These are phyloP conservation scores for Cordilura impudica DNA, from an alignment of 2,888 invertebrate genomes.

Conservation along the genomic window DNA sequence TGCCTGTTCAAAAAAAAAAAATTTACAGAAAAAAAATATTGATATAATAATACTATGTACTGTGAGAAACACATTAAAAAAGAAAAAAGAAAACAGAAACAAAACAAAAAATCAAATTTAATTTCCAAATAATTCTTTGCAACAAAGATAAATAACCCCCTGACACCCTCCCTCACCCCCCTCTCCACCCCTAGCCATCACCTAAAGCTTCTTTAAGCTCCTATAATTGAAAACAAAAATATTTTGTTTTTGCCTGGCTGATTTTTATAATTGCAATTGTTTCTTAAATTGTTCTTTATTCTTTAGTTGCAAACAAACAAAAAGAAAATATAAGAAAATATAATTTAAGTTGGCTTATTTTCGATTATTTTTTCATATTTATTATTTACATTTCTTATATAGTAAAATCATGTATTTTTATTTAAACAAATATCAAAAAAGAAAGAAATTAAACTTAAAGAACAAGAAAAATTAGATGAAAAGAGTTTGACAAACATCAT, in stretches of 20 bases:
- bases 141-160: conserved; percentile 38
- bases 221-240: not conserved
- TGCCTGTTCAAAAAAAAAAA: conserved; percentile 48
- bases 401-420: conserved; percentile 27
- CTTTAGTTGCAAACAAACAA: conserved; percentile 6
- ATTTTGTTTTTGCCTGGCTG: not conserved
- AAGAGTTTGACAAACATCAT: conserved; percentile 44
- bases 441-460: too few species aligned
- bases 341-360: too few species aligned
- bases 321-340: not conserved
- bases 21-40: not conserved
- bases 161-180: not conserved
- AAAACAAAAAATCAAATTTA: conserved; percentile 34
- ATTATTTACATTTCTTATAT: conserved; percentile 38
- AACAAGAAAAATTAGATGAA: conserved; percentile 48
- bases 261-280: not conserved
- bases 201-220: not conserved
- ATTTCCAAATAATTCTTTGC: conserved; percentile 51
- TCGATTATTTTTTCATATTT: not conserved
- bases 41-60: conserved; percentile 29
- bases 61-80: conserved; percentile 52
- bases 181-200: not conserved
- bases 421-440: conserved; percentile 1
- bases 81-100: not conserved
- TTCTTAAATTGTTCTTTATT: conserved; percentile 14